phyloP scores from a whole-genome alignment of 2,797 vertebrate species.

The Nasua narica region DNA sequence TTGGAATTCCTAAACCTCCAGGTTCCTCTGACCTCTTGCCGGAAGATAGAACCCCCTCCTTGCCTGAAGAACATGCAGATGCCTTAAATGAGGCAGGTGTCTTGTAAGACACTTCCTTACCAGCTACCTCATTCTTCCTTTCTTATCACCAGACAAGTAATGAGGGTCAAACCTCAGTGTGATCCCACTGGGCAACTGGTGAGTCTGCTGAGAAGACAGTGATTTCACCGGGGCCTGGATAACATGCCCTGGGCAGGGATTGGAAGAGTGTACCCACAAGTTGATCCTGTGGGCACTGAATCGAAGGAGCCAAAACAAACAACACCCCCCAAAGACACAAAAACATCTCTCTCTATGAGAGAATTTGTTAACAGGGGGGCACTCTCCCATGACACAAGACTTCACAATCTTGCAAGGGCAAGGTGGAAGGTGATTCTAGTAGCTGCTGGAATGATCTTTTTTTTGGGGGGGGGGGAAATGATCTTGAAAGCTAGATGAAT shows the following conservation, averaged over 20 bases:
- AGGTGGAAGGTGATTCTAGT: not conserved
- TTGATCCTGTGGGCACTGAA: not conserved
- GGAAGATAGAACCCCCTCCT: not conserved
- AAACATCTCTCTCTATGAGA: not conserved
- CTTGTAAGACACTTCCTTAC: not conserved
- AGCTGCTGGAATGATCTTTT: not conserved
- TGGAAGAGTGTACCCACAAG: not conserved
- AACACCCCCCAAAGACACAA: not conserved
- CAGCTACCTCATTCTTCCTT: not conserved
- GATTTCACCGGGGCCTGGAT: not conserved
- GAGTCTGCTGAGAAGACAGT: not conserved
- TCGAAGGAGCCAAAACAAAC: not conserved
- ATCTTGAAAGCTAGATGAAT: not conserved
- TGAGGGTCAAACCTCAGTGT: not conserved
- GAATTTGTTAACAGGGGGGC: not conserved
- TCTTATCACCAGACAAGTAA: not conserved
- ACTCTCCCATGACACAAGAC: not conserved
- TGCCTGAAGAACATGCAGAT: not conserved
- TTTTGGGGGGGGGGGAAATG: too few relatives aligned
- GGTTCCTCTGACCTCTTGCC: not conserved
- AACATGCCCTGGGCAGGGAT: not conserved
- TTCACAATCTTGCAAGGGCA: not conserved
- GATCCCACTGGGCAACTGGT: not conserved
- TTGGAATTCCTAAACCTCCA: not conserved
- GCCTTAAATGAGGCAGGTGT: not conserved